A percentile compares a stretch with the other conserved stretches of the same genome.
These are phyloP conservation scores for Eurytoma californica DNA, from an alignment of 2,888 invertebrate species.

Conservation along the genomic window DNA sequence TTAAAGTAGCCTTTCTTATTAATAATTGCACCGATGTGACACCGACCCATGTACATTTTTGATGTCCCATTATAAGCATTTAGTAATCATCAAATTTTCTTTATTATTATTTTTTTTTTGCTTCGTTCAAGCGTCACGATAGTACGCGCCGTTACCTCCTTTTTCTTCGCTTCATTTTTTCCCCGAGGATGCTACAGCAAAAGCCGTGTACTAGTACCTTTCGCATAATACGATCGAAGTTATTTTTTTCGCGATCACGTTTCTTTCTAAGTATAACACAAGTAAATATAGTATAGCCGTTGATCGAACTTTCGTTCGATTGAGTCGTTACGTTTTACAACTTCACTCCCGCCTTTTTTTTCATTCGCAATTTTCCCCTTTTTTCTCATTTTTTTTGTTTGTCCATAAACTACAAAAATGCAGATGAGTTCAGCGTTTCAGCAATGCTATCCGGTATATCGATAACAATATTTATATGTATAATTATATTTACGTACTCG, in stretches of 20 bases:
- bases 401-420: slow-evolving; percentile 60
- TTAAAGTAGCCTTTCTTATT: slow-evolving; percentile 72
- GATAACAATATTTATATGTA: slow-evolving; percentile 57
- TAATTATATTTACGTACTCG: slow-evolving; percentile 58
- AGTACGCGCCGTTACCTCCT: slow-evolving; percentile 8
- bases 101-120: slow-evolving; percentile 7
- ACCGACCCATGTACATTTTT: slow-evolving; percentile 66
- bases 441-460: slow-evolving; percentile 60
- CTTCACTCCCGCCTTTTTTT: not conserved
- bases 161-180: slow-evolving; percentile 33
- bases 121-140: not conserved
- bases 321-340: slow-evolving; percentile 10
- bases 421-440: slow-evolving; percentile 63
- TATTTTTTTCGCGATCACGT: slow-evolving; percentile 37
- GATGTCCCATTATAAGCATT: slow-evolving; percentile 59
- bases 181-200: slow-evolving; percentile 41
- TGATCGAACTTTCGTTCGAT: slow-evolving; percentile 37
- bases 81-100: slow-evolving; percentile 51
- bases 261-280: slow-evolving; percentile 45
- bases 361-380: slow-evolving; percentile 21
- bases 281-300: slow-evolving; percentile 15
- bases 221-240: not conserved
- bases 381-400: slow-evolving; percentile 19
- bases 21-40: slow-evolving; percentile 73
- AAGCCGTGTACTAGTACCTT: slow-evolving; percentile 31